Evolutionary conservation across 2,888 invertebrate species (phyloP).

Genomic region (Agrenia bidenticulata): DNA sequence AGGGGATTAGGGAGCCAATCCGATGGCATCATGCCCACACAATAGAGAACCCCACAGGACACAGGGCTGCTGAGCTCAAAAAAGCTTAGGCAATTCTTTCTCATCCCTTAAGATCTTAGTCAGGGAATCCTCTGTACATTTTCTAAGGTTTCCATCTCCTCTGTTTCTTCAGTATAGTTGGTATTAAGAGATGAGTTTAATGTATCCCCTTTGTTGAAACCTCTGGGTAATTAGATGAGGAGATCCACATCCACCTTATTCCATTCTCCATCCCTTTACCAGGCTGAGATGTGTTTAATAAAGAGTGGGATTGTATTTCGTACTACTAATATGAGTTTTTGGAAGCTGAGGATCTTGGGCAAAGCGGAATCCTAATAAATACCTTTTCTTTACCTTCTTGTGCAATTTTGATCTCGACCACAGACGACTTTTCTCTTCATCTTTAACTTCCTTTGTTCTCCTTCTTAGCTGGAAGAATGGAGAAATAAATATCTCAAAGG

Average conservation of each 20-base stretch:
- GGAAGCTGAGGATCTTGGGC: background rate
- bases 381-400: too few species aligned
- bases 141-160: background rate
- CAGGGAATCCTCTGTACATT: background rate
- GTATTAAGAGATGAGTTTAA: background rate
- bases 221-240: background rate
- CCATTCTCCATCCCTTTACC: background rate
- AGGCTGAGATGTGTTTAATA: too few species aligned
- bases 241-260: background rate
- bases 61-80: background rate
- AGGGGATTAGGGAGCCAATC: background rate
- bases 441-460: too few species aligned
- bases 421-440: too few species aligned
- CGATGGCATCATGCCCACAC: too few species aligned
- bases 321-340: too few species aligned
- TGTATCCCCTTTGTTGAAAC: background rate
- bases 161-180: background rate
- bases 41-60: too few species aligned
- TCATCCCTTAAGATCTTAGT: slow-evolving; percentile 10
- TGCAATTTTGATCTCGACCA: too few species aligned
- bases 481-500: too few species aligned
- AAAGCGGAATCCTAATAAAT: too few species aligned
- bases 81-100: background rate
- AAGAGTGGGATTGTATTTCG: too few species aligned
- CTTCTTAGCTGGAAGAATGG: too few species aligned